phyloP scores from a whole-genome alignment of 2,797 vertebrate genomes.

The Periparus ater region DNA sequence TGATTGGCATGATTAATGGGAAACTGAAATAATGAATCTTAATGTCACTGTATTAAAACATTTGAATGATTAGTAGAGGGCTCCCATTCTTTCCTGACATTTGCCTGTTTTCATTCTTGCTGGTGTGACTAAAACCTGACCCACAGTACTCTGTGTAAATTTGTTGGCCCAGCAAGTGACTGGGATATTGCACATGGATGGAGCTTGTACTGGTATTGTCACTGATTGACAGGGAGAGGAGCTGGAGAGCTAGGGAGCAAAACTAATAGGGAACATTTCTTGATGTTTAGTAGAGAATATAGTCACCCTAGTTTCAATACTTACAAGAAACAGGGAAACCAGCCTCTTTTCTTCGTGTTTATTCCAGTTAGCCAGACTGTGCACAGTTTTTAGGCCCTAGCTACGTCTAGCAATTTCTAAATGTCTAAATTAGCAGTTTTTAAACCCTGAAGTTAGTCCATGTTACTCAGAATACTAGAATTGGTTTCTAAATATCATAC shows the following conservation, averaged over 20 bases:
- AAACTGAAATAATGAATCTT: neutral
- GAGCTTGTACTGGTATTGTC: neutral
- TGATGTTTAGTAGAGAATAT: neutral
- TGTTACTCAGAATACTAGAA: neutral
- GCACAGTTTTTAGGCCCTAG: neutral
- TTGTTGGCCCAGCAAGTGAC: neutral
- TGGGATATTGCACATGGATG: fast-evolving
- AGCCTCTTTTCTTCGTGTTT: neutral
- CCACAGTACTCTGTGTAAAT: neutral
- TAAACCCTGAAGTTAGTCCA: neutral
- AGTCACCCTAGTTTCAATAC: neutral
- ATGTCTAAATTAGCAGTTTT: neutral
- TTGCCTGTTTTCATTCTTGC: neutral
- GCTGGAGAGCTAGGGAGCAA: neutral
- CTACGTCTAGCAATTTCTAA: neutral
- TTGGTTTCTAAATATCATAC: neutral
- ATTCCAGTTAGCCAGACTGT: neutral
- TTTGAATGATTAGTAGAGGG: neutral
- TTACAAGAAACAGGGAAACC: neutral
- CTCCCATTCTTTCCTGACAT: neutral
- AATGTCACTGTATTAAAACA: neutral
- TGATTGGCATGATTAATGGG: constrained; percentile 27
- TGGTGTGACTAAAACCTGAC: neutral
- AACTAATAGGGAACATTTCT: neutral
- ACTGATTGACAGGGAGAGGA: neutral